Evolutionary conservation across 2,888 invertebrate genomes (phyloP).

Genomic region (Ceriagrion tenellum): DNA sequence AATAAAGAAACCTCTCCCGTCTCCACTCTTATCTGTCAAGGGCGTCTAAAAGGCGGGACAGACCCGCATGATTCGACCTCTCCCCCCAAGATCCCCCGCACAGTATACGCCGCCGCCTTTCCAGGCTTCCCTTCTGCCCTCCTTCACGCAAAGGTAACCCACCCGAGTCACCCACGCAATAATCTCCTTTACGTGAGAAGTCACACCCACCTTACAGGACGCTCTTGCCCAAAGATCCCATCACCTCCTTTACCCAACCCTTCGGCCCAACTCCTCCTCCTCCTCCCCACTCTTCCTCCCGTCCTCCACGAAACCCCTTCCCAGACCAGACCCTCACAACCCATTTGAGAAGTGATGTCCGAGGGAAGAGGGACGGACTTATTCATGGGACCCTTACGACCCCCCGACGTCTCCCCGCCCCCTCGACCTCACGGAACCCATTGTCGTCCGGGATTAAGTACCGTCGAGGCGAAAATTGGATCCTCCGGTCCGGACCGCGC

Average conservation of each 20-base stretch:
- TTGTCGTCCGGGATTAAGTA: constrained; percentile 55
- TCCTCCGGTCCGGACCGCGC: neutral
- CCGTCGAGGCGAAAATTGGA: constrained; percentile 48
- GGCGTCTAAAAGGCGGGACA: too few species aligned
- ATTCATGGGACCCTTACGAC: constrained; percentile 21
- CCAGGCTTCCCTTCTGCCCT: too few species aligned
- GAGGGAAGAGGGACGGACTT: constrained; percentile 30
- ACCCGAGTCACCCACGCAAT: neutral
- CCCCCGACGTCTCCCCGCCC: neutral
- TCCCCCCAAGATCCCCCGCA: too few species aligned
- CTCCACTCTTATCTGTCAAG: neutral
- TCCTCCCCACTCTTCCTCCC: neutral
- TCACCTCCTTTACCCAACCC: neutral
- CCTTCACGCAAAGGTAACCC: too few species aligned
- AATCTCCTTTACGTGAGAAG: neutral
- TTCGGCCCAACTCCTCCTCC: neutral
- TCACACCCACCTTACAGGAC: neutral
- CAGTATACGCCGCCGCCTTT: too few species aligned
- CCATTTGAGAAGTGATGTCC: constrained; percentile 17
- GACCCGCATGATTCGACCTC: too few species aligned
- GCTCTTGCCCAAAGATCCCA: neutral
- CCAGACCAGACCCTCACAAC: too few species aligned
- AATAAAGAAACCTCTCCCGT: neutral
- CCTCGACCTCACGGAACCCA: neutral
- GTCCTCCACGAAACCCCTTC: too few species aligned